Evolutionary conservation across 2,113 vertebrate genomes (phyloP), one percentile per base, ranked within the genome.

Genomic region (Semicossyphus pulcher): DNA sequence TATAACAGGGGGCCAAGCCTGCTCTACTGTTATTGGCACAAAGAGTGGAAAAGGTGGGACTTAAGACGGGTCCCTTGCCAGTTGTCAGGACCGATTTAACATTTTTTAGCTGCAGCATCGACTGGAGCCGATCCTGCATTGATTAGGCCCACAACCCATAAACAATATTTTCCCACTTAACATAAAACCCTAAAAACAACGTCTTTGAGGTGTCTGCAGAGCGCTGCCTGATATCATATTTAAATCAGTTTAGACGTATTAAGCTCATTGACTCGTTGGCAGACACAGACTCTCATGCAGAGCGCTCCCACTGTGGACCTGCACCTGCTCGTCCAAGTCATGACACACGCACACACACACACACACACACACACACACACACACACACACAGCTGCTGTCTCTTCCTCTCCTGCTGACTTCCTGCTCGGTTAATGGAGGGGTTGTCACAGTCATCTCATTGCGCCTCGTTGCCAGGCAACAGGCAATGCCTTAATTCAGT

Each of bases 371-470:
- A 18, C 85, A 42, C 49, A 31, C 39, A 34, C 65, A 47, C 57
- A 56, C 72, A 74, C 54, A 61, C 74, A 28, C 73, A 52, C 84
- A 80, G 80, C 85, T 87, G 87, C 78, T 78, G 81, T 83, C 80
- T 85, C 86, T 79, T 85, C 76, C 86, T 77, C 67, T 85, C 89
- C 81, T 64, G 78, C 86, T 83, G 86, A 86, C 85, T 91, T 93
- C 87, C 88, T 91, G 86, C 86, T 73, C 72, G 23, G 37, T 86
- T 83, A 93, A 92, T 88, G 49, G 75, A 75, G 66, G 23, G 41
- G 63, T 81, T 89, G 86, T 90, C 82, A 78, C 58, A 63, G 62
- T 62, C 47, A 67, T 65, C 76, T 72, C 72, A 44, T 44, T 41
- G 54, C 62, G 54, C 61, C 45, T 67, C 47, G 83, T 92, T 90